Evolutionary conservation across 1,140 invertebrate species (phyloP).

Genomic region (Leptopilina boulardi): DNA sequence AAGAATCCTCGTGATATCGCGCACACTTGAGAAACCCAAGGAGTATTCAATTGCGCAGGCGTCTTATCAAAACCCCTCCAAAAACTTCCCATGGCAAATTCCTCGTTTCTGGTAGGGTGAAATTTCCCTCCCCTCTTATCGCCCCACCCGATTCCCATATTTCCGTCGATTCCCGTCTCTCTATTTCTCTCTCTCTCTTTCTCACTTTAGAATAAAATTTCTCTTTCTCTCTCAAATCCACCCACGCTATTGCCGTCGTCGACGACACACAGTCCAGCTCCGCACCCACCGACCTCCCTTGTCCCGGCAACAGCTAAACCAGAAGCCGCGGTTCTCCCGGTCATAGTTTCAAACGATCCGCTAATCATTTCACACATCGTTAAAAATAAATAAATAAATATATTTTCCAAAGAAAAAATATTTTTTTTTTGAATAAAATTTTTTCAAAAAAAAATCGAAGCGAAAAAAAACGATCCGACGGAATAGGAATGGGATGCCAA

Average conservation of each 20-base stretch:
- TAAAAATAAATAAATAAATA: neutral
- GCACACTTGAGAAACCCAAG: neutral
- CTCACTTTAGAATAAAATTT: slow-evolving; percentile 40
- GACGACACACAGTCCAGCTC: slow-evolving; percentile 47
- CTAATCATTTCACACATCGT: slow-evolving; percentile 67
- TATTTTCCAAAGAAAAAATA: neutral
- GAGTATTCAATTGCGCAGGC: neutral
- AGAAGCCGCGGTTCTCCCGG: slow-evolving; percentile 59
- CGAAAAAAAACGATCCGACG: slow-evolving; percentile 38
- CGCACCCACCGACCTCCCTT: slow-evolving; percentile 55
- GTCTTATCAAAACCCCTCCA: neutral
- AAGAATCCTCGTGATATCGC: slow-evolving; percentile 11
- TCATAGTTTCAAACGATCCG: slow-evolving; percentile 66
- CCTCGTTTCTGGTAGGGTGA: slow-evolving; percentile 32
- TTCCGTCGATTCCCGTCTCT: slow-evolving; percentile 36
- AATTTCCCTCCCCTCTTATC: slow-evolving; percentile 45
- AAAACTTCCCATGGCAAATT: slow-evolving; percentile 13
- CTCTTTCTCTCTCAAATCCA: slow-evolving; percentile 49
- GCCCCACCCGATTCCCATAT: slow-evolving; percentile 40
- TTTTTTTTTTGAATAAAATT: neutral
- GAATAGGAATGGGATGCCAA: neutral
- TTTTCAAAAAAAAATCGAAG: slow-evolving; percentile 38
- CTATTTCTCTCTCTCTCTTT: slow-evolving; percentile 49
- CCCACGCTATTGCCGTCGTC: slow-evolving; percentile 52
- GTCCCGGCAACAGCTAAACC: slow-evolving; percentile 42